phyloP scores from a whole-genome alignment of 2,797 vertebrate species.

The Gobio occitaniae region DNA sequence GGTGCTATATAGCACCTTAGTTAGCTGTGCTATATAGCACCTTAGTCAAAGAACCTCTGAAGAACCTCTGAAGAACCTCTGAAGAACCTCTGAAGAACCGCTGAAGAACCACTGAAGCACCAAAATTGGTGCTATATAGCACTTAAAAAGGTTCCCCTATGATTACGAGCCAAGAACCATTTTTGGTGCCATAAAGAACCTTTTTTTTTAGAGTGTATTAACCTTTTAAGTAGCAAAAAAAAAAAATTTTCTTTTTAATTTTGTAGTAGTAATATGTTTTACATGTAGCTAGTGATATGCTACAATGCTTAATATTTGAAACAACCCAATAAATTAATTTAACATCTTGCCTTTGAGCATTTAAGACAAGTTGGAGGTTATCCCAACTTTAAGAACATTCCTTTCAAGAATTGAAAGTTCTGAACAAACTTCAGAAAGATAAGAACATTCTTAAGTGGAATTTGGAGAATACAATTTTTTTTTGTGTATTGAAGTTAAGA shows the following conservation, averaged over 20 bases:
- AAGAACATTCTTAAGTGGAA: not conserved
- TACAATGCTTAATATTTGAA: not conserved
- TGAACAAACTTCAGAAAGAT: not conserved
- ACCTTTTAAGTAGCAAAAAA: not conserved
- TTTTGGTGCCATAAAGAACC: no score
- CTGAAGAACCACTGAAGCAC: no score
- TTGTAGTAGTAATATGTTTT: not conserved
- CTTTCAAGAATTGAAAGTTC: not conserved
- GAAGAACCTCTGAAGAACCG: no score
- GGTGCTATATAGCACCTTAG: no score
- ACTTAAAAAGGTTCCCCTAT: no score
- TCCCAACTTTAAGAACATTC: not conserved
- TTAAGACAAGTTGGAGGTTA: not conserved
- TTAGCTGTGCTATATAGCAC: no score
- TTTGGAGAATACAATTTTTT: not conserved
- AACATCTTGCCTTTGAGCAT: not conserved
- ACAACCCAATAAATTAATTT: not conserved
- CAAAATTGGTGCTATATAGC: no score
- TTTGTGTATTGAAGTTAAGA: not conserved
- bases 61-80: no score
- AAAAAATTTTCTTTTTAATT: not conserved
- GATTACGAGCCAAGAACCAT: no score
- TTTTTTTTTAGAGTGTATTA: not conserved
- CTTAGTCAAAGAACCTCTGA: no score
- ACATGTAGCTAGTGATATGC: not conserved